These are phyloP conservation scores for Antechinus flavipes DNA, from an alignment of 2,113 vertebrate genomes.

Conservation along the genomic window DNA sequence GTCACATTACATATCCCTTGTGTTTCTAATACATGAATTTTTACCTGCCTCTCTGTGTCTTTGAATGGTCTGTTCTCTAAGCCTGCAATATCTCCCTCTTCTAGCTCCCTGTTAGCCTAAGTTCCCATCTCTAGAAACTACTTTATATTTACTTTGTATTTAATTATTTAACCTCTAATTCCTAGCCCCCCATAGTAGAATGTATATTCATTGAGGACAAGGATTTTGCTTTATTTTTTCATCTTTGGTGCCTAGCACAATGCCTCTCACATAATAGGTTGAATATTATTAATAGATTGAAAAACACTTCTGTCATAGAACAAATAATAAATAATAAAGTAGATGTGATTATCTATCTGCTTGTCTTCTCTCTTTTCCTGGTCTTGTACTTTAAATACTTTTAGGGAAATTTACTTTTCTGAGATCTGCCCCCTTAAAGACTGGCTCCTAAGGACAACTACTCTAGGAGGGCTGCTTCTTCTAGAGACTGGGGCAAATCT, in stretches of 20 bases:
- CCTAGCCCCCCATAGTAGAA: too few relatives aligned
- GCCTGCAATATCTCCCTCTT: neutral
- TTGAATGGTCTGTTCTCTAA: neutral
- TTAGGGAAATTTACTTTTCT: neutral
- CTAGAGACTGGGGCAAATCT: neutral
- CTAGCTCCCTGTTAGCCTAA: neutral
- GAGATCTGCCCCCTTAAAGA: neutral
- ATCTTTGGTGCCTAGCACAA: too few relatives aligned
- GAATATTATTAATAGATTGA: neutral
- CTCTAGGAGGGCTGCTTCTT: neutral
- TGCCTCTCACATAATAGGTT: neutral
- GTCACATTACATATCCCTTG: neutral
- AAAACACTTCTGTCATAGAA: neutral
- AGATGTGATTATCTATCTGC: neutral
- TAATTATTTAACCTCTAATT: neutral
- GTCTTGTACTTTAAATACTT: neutral
- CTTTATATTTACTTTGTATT: neutral
- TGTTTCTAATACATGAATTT: neutral
- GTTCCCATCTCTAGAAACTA: neutral
- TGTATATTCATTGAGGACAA: too few relatives aligned
- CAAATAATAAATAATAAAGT: neutral
- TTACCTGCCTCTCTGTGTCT: neutral
- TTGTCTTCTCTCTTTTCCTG: neutral
- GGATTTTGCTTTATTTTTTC: too few relatives aligned
- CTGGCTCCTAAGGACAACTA: neutral